Base-by-base conservation (phyloP, 2,113 vertebrate genomes). In the Percopsis transmontana region DNA sequence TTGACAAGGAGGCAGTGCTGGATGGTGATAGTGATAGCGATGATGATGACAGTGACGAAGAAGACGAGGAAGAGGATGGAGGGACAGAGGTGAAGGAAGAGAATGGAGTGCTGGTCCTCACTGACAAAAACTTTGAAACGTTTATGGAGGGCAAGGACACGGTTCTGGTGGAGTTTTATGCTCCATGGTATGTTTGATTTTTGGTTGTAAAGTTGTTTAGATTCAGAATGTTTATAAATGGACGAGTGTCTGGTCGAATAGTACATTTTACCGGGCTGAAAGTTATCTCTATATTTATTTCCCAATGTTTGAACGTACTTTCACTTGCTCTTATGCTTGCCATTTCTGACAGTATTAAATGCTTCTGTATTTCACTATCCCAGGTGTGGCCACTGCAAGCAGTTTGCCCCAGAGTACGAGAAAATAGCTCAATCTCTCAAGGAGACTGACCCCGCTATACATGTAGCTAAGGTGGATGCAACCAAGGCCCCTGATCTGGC, bases 351-450 rank as follows among this genome's bases (percentile, higher is more conserved):
- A 52, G 2, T 23, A 13, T 10, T 23, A 18, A 12, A 24, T 14
- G 2, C 23, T 53, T 23, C 23, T 56, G 40, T 56, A 45, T 13
- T 21, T 15, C n/a, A 23, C 15, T 19, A 27, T 27, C 16, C 20
- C 60, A 99, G 97, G 97, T 99, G 97, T 2, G 97, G 96, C 21
- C 97, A 99, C 44, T 99, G 97, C 80, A 99, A 98, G 82, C 93
- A 96, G 88, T 99, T 99, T 89, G 94, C 92, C 60, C 93, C 96
- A 0, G 95, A 96, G 67, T 99, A 99, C 82, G 97, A 99, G 69
- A 96, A 96, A 63, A 98, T 99, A 0, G 96, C 97, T 4, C 89
- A 91, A 74, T 82, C 87, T 0, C 90, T 99, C 3, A 96, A 94
- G 70, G 94, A 95, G 71, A 93, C 92, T 0, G 94, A 98, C 53